A percentile compares a stretch with the other conserved stretches of the same genome.
Evolutionary conservation across 2,888 invertebrate genomes (phyloP).

Genomic region (Alsophila aescularia): DNA sequence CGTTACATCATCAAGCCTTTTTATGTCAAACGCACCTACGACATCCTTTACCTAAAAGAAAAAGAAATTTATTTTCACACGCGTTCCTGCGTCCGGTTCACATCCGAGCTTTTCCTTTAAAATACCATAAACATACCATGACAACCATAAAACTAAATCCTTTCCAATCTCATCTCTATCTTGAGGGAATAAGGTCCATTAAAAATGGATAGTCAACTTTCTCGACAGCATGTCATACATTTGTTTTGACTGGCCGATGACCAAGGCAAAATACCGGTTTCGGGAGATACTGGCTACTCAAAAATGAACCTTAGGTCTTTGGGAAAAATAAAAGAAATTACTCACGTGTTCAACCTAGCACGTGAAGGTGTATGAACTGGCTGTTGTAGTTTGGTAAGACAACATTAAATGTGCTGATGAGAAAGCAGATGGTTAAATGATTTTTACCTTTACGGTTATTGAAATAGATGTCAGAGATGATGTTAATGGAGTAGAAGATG

Average conservation of each 20-base stretch:
- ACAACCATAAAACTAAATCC: not conserved
- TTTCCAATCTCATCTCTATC: slow-evolving; percentile 41
- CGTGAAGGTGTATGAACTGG: slow-evolving; percentile 54
- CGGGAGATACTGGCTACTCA: slow-evolving; percentile 16
- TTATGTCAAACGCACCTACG: slow-evolving; percentile 65
- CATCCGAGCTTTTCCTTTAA: slow-evolving; percentile 77
- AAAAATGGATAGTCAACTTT: slow-evolving; percentile 42
- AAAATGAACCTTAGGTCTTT: slow-evolving; percentile 39
- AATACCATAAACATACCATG: slow-evolving; percentile 47
- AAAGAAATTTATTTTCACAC: slow-evolving; percentile 76
- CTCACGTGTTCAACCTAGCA: slow-evolving; percentile 33
- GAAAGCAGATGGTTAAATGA: slow-evolving; percentile 27
- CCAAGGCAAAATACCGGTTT: slow-evolving; percentile 56
- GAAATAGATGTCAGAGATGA: slow-evolving; percentile 15
- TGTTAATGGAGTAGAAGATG: slow-evolving; percentile 6
- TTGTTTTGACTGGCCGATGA: slow-evolving; percentile 36
- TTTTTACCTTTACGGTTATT: slow-evolving; percentile 36
- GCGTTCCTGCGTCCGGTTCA: slow-evolving; percentile 76
- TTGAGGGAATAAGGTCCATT: slow-evolving; percentile 22
- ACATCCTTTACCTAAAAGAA: slow-evolving; percentile 72
- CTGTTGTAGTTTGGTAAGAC: slow-evolving; percentile 50
- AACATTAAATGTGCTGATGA: slow-evolving; percentile 38
- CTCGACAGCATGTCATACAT: slow-evolving; percentile 33
- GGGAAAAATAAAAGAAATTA: slow-evolving; percentile 40
- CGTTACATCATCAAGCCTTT: slow-evolving; percentile 54